Base-by-base conservation (phyloP, 2,888 invertebrate genomes). In the Galerucella calmariensis region DNA sequence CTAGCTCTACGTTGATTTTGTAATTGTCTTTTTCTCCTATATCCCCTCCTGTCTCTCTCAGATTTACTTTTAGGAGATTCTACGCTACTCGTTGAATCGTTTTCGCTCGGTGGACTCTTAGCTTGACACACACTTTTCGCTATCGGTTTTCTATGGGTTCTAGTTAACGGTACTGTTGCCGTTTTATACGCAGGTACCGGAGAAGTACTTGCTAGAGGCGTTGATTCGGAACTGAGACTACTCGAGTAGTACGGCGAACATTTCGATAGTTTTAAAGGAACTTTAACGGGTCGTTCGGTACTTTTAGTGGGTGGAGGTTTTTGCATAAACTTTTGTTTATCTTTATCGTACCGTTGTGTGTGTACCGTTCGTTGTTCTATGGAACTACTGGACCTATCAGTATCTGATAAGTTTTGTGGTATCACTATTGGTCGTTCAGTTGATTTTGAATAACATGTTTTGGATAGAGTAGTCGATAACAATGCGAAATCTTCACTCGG, bases 171-270 rank as follows among this genome's bases (percentile, higher is more conserved):
- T 61, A 88, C 86, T 11, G 88, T 88, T 11, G 87, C 87, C 69
- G 91, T 91, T 85, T 92, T 93, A 20, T 91, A 91, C 0, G 92
- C 90, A 8, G 91, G 91, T 81, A 92, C 92, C 66, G 91, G 89
- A 74, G 84, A 85, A 41, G 85, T 82, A 48, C 92, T 90, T 74
- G 91, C 90, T 84, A 92, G 91, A 2, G 93, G 93, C 2, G 93
- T 93, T 41, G 93, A 93, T 81, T 93, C 93, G 0, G 93, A 93
- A 83, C 93, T 93, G 58, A 93, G 87, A 82, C 93, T 93, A 82
- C 93, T 93, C 44, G 93, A 93, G 85, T 93, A 93, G 84, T 93
- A 93, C 0, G 93, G 93, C 1, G 93, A 93, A 83, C 93, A 93
- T 83, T 93, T 92, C 0, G 92, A 90, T 46, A 93, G 85, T 79